Evolutionary conservation across 2,113 vertebrate species (phyloP).

Genomic region (Globicephala melas): DNA sequence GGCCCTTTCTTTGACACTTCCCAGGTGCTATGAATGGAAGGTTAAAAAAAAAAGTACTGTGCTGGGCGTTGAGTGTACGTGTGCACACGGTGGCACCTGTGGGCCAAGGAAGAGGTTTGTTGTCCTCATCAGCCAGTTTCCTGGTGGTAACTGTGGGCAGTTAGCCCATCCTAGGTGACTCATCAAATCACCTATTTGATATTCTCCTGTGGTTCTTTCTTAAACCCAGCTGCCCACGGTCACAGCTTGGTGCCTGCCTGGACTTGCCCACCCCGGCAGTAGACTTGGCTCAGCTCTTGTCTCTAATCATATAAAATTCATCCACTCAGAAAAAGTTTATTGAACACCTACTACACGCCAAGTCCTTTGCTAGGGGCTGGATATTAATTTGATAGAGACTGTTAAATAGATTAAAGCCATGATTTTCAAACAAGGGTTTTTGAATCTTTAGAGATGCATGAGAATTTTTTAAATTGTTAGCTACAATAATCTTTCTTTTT

Average conservation of each 20-base stretch:
- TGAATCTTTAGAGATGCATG: background rate
- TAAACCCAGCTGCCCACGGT: background rate
- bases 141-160: background rate
- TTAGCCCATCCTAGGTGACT: background rate
- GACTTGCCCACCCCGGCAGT: background rate
- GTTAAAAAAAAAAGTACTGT: background rate
- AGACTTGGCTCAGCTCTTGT: background rate
- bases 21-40: background rate
- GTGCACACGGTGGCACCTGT: rapidly evolving
- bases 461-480: background rate
- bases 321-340: background rate
- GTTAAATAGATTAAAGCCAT: background rate
- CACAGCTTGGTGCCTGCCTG: background rate
- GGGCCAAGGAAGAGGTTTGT: background rate
- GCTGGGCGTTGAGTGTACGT: background rate
- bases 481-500: background rate
- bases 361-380: background rate
- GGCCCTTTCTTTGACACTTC: background rate
- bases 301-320: background rate
- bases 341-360: background rate
- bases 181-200: background rate
- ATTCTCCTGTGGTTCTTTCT: background rate
- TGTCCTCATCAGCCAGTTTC: background rate
- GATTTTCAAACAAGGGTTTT: background rate
- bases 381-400: background rate